Evolutionary conservation across 2,888 invertebrate genomes (phyloP), one percentile per base, ranked within the genome.

Genomic region (Cantharis rustica): DNA sequence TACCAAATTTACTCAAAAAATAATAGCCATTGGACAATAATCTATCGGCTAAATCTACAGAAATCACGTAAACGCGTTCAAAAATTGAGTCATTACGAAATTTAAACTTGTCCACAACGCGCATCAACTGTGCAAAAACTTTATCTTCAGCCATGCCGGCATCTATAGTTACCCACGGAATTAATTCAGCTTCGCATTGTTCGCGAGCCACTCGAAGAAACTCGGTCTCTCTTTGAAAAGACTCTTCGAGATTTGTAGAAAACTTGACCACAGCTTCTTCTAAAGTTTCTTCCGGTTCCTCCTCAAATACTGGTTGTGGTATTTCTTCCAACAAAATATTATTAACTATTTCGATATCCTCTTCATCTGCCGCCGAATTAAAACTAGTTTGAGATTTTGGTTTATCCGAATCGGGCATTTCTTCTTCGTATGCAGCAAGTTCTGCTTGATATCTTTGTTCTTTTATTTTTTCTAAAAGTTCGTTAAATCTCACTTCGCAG

Each of bases 1-100:
- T 89, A 17, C 91, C 90, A 85, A 93, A 93, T 80, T 90, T 90
- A 84, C 93, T 93, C 16, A 91, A 84, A 78, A 93, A 90, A 84
- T 88, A 92, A 84, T 91, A 91, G 4, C 93, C 93, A 78, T 87
- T 87, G 2, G 87, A 84, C 61, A 93, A 82, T 64, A 93, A 86
- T 72, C 87, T 87, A 82, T 93, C 91, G 5, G 93, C 92, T 15
- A 90, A 87, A 79, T 91, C 90, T 13, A 86, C 79, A 71, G 88
- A 88, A 1, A 93, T 84, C 27, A 90, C 87, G 82, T 89, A 90
- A 4, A 91, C 90, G 84, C 90, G 89, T 84, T 93, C 93, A 75
- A 93, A 90, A 79, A 90, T 85, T 0, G 92, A 91, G 74, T 86
- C 82, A 75, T 87, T 88, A 80, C 91, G 87, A 80, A 88, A 88